Conservation (phyloP, 2,888 invertebrate species). For the Cephus runcator region DNA sequence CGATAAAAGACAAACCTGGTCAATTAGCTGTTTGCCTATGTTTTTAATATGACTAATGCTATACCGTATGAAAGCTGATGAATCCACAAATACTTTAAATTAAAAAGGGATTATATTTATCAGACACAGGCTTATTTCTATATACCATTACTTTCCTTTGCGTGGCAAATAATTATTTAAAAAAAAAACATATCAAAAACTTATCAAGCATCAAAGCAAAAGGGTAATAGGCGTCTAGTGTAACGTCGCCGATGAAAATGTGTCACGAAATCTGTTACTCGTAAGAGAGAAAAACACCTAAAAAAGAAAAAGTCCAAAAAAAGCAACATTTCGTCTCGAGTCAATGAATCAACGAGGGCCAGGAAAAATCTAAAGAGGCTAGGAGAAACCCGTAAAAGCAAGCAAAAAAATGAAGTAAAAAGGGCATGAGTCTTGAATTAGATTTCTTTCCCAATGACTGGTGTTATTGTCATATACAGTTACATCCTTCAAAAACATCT, state of each 20-base stretch:
- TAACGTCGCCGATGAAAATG: not conserved
- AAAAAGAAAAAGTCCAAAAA: not conserved
- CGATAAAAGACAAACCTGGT: not conserved
- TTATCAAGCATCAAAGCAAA: not conserved
- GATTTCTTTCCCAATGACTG: not conserved
- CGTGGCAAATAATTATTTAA: not conserved
- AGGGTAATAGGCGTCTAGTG: not conserved
- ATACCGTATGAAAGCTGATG: not conserved
- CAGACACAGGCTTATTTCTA: not conserved
- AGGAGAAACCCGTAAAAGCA: not conserved
- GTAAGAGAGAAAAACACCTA: not conserved
- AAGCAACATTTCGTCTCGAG: not conserved
- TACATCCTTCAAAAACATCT: not conserved
- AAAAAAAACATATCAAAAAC: too few species aligned
- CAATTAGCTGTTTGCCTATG: not conserved
- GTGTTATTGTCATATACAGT: not conserved
- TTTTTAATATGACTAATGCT: not conserved
- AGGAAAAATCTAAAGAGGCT: not conserved
- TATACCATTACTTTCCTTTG: not conserved
- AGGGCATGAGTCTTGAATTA: not conserved
- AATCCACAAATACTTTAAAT: not conserved
- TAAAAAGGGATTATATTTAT: not conserved
- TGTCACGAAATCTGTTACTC: not conserved
- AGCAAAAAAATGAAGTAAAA: not conserved
- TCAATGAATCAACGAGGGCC: not conserved